Conservation (phyloP, 2,113 vertebrate genomes). For the Helogale parvula region DNA sequence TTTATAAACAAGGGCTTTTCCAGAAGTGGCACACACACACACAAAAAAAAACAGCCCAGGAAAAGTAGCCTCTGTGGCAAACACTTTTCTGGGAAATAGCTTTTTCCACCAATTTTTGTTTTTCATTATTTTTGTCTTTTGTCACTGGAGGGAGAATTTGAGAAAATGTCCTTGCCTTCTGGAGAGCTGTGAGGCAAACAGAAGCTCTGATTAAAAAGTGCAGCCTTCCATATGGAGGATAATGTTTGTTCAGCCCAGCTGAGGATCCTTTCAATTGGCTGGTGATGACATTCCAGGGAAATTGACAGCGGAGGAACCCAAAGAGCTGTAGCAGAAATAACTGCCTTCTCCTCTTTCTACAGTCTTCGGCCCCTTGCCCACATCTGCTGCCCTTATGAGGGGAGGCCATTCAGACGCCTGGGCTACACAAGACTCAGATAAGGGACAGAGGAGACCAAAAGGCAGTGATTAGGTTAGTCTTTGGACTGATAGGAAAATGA, state of each 20-base stretch:
- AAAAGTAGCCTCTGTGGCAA: background rate
- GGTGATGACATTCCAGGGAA: background rate
- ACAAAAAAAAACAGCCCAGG: background rate
- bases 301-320: background rate
- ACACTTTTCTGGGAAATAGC: background rate
- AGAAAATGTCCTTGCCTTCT: constrained; percentile 16
- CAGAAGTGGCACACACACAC: background rate
- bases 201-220: constrained; percentile 33
- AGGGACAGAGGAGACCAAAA: background rate
- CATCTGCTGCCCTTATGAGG: background rate
- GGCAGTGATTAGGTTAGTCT: background rate
- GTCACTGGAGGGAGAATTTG: background rate
- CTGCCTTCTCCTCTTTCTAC: background rate
- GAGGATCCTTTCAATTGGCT: background rate
- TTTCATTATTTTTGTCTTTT: constrained; percentile 50
- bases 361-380: background rate
- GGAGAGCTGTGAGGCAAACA: constrained; percentile 35
- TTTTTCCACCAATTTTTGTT: background rate
- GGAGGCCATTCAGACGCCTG: background rate
- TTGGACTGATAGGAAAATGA: background rate
- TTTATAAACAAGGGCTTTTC: background rate
- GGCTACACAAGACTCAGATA: background rate
- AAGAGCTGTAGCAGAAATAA: background rate
- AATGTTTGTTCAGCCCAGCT: background rate
- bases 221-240: background rate